phyloP scores from a whole-genome alignment of 53 echinoderm and acorn worm species.

The Echinometra lucunter region DNA sequence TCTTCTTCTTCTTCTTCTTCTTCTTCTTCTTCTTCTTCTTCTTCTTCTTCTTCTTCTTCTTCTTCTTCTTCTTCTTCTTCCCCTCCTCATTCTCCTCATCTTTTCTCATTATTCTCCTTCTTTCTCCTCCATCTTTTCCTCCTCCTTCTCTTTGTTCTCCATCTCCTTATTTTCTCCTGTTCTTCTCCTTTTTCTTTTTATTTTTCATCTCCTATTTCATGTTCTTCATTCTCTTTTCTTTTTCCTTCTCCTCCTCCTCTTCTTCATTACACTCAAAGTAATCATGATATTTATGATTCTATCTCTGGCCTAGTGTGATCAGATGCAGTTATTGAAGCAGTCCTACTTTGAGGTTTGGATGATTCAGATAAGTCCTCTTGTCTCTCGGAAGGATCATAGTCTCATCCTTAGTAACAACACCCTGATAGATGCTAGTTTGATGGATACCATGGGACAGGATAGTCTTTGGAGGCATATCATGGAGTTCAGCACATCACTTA shows the following conservation, averaged over 20 bases:
- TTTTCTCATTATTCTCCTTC: too few species aligned
- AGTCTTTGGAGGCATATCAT: slow-evolving; percentile 91
- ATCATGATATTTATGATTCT: too few species aligned
- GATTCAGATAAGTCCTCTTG: slow-evolving; percentile 84
- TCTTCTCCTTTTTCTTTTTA: too few species aligned
- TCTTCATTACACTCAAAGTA: neutral
- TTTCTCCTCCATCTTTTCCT: too few species aligned
- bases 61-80: neutral
- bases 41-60: neutral
- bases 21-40: neutral
- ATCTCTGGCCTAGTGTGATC: slow-evolving; percentile 81
- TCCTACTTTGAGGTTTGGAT: slow-evolving; percentile 97
- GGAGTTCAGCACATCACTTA: slow-evolving; percentile 82
- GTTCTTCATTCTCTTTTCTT: too few species aligned
- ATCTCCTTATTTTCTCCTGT: too few species aligned
- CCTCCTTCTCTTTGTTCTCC: too few species aligned
- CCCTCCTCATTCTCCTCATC: too few species aligned
- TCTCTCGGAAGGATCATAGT: slow-evolving; percentile 72
- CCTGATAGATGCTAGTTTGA: slow-evolving; percentile 74
- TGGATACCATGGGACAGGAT: slow-evolving; percentile 77
- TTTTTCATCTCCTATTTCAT: too few species aligned
- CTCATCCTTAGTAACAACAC: slow-evolving; percentile 77
- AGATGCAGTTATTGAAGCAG: slow-evolving; percentile 92
- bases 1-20: neutral
- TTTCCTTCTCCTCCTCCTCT: neutral